A percentile compares a stretch with the other conserved stretches of the same genome.
Evolutionary conservation across 1,140 invertebrate species (phyloP).

Genomic region (Pantala flavescens): DNA sequence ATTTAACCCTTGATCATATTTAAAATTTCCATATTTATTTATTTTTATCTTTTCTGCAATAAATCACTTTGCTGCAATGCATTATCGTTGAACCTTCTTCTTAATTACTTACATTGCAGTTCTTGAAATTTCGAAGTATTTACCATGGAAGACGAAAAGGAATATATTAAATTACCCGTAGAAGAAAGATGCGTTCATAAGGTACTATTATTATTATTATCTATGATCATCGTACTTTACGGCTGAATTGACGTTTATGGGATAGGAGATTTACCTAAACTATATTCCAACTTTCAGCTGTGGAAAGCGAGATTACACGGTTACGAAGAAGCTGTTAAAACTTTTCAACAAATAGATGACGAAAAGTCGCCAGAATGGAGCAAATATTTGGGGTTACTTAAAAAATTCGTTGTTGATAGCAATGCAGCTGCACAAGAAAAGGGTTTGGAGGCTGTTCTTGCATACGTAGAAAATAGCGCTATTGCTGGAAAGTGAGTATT

Average conservation of each 20-base stretch:
- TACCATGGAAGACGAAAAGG: slow-evolving; percentile 74
- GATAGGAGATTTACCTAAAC: neutral
- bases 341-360: slow-evolving; percentile 75
- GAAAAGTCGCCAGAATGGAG: slow-evolving; percentile 89
- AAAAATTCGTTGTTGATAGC: slow-evolving; percentile 90
- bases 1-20: no score
- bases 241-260: slow-evolving; percentile 12
- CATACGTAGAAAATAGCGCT: slow-evolving; percentile 81
- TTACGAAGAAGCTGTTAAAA: slow-evolving; percentile 85
- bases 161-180: slow-evolving; percentile 82
- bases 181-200: slow-evolving; percentile 89
- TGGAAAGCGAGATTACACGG: slow-evolving; percentile 92
- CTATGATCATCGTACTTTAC: neutral
- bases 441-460: slow-evolving; percentile 80
- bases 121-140: neutral
- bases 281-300: slow-evolving; percentile 36
- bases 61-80: no score
- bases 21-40: no score
- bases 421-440: slow-evolving; percentile 95
- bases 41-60: no score
- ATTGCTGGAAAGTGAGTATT: slow-evolving; percentile 58
- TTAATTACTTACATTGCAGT: neutral
- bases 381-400: slow-evolving; percentile 82
- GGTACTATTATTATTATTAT: slow-evolving; percentile 32
- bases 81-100: neutral